phyloP scores from a whole-genome alignment of 2,888 invertebrate genomes.

The Agrochola lota region DNA sequence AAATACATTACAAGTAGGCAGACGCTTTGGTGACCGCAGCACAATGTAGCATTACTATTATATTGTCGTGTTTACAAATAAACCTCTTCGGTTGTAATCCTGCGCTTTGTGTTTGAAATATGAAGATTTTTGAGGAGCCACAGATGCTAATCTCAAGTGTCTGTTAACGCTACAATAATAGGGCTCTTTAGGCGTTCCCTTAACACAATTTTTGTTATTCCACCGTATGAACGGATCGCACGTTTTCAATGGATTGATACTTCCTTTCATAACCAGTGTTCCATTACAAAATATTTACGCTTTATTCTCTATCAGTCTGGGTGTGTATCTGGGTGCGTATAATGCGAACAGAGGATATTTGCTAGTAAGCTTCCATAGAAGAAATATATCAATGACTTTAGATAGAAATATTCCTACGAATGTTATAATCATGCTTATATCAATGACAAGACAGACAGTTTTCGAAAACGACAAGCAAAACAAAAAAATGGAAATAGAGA shows the following conservation, averaged over 20 bases:
- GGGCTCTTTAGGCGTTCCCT: constrained; percentile 83
- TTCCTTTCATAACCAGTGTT: constrained; percentile 77
- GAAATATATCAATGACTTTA: constrained; percentile 15
- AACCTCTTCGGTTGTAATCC: constrained; percentile 89
- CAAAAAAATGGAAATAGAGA: constrained; percentile 40
- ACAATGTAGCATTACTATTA: constrained; percentile 79
- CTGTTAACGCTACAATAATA: constrained; percentile 89
- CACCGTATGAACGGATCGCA: constrained; percentile 81
- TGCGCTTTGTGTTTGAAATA: constrained; percentile 85
- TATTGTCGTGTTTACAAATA: constrained; percentile 90
- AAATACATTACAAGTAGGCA: constrained; percentile 84
- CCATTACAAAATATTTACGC: constrained; percentile 62
- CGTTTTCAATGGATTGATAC: constrained; percentile 81
- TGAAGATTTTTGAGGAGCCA: constrained; percentile 85
- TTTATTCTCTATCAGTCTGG: constrained; percentile 61
- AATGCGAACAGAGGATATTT: constrained; percentile 24
- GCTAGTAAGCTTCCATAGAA: neutral
- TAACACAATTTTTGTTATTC: constrained; percentile 82
- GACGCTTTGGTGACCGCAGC: constrained; percentile 79
- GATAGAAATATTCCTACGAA: neutral
- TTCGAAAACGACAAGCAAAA: neutral
- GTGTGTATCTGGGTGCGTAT: constrained; percentile 20
- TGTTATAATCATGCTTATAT: neutral
- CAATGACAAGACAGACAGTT: neutral
- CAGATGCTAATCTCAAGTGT: constrained; percentile 91